Conservation (phyloP, 1,140 invertebrate species). For the Pentalonia nigronervosa region DNA sequence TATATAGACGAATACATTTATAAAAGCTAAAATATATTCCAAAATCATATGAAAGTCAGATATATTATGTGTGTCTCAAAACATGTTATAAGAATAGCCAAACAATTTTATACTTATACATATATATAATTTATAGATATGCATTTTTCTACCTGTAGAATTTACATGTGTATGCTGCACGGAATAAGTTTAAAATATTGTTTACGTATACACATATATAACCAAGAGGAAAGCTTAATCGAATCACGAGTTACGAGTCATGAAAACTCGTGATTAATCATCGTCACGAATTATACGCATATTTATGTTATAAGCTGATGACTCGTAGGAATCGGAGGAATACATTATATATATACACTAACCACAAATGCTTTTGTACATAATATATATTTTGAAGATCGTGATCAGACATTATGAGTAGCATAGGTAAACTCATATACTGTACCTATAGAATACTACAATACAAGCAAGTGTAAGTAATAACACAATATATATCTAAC, state of each 20-base stretch:
- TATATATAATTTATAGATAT: background rate
- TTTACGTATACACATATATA: background rate
- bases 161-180: background rate
- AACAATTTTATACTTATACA: background rate
- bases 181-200: background rate
- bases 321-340: background rate
- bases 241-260: slow-evolving; percentile 10
- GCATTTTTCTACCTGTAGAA: background rate
- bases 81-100: background rate
- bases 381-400: slow-evolving; percentile 30
- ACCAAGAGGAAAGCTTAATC: background rate
- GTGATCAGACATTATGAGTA: slow-evolving; percentile 11
- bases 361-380: background rate
- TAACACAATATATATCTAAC: background rate
- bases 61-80: background rate
- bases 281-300: slow-evolving; percentile 34
- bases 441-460: background rate
- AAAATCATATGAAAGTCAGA: background rate
- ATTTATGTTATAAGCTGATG: background rate
- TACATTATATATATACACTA: background rate
- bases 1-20: background rate
- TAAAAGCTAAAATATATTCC: background rate
- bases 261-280: slow-evolving; percentile 48
- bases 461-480: background rate
- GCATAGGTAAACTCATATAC: background rate